A percentile compares a stretch with the other conserved stretches of the same genome.
phyloP scores from a whole-genome alignment of 2,113 vertebrate species.

The Coptodon bakossiorum region DNA sequence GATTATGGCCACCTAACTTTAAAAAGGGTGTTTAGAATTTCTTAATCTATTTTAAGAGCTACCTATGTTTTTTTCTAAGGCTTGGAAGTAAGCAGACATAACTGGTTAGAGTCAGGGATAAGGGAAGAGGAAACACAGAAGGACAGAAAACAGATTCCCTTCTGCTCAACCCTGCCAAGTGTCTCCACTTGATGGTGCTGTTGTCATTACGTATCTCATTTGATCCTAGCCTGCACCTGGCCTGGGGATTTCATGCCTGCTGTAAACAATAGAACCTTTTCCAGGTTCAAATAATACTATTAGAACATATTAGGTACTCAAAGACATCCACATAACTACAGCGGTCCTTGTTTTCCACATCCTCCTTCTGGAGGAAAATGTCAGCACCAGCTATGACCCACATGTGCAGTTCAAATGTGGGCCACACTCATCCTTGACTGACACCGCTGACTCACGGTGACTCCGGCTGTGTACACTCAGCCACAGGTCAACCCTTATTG shows the following conservation, averaged over 20 bases:
- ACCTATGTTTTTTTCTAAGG: background rate
- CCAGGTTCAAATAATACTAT: background rate
- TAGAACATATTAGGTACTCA: background rate
- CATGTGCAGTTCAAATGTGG: background rate
- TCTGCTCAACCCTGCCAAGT: background rate
- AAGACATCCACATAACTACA: background rate
- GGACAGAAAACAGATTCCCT: background rate
- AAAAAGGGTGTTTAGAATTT: background rate
- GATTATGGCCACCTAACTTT: background rate
- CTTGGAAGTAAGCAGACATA: background rate
- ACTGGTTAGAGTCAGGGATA: background rate
- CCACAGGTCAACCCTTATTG: background rate
- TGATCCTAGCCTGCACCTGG: background rate
- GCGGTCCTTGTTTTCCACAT: background rate
- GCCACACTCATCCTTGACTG: background rate
- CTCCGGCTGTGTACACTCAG: background rate
- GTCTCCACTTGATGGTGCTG: slow-evolving; percentile 26
- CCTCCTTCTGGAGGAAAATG: background rate
- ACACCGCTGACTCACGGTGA: background rate
- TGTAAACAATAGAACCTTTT: background rate
- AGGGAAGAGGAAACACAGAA: background rate
- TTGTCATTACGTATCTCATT: background rate
- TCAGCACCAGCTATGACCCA: background rate
- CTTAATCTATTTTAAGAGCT: background rate
- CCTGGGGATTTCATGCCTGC: background rate